phyloP scores from a whole-genome alignment of 2,113 vertebrate species.

The Balaeniceps rex region DNA sequence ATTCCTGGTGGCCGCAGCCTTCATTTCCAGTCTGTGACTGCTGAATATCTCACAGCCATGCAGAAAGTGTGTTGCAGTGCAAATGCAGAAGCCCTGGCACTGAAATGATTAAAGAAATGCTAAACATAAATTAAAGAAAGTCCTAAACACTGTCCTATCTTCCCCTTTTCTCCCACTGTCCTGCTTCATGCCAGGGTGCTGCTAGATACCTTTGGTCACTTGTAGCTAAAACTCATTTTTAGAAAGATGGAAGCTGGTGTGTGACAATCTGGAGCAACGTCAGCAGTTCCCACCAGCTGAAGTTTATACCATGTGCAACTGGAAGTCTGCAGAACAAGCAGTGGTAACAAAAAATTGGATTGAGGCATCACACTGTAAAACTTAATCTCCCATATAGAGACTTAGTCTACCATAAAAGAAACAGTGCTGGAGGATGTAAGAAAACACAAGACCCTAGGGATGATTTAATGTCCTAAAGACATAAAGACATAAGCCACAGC shows the following conservation, averaged over 20 bases:
- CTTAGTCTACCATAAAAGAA: neutral
- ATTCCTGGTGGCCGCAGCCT: neutral
- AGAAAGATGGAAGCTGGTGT: neutral
- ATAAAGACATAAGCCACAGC: neutral
- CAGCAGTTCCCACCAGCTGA: rapidly evolving
- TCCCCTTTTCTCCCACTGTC: neutral
- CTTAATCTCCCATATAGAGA: neutral
- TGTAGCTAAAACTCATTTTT: neutral
- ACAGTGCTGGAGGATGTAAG: neutral
- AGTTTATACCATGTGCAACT: rapidly evolving
- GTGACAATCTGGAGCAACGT: neutral
- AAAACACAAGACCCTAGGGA: neutral
- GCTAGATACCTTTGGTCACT: neutral
- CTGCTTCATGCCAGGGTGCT: neutral
- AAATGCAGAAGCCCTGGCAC: rapidly evolving
- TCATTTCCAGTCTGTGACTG: neutral
- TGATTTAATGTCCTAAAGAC: slow-evolving; percentile 12
- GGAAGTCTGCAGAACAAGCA: neutral
- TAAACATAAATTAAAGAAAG: neutral
- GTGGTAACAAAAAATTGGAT: neutral
- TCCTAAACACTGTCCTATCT: neutral
- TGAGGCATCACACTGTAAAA: neutral
- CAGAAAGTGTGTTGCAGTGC: neutral
- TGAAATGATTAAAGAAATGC: neutral
- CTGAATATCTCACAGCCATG: neutral